These are phyloP conservation scores for Phrynosoma blainvillii DNA, from an alignment of 2,113 vertebrate species.

Conservation along the genomic window DNA sequence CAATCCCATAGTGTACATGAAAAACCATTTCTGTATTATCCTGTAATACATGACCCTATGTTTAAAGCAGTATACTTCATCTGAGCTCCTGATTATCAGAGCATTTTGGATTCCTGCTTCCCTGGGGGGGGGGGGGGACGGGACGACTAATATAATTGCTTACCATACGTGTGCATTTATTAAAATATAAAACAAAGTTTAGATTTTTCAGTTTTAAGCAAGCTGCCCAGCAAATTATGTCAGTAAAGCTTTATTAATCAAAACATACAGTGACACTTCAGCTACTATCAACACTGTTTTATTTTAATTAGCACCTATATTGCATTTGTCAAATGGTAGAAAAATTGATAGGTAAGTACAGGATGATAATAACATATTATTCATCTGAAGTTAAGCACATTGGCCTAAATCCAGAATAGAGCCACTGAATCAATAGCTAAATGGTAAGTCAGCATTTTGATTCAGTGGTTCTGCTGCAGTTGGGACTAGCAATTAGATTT, in stretches of 20 bases:
- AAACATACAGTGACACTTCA: not conserved
- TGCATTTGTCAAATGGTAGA: not conserved
- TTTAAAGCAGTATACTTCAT: not conserved
- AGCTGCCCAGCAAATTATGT: not conserved
- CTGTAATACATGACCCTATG: not conserved
- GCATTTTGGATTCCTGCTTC: not conserved
- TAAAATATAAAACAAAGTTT: not conserved
- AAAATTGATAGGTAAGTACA: not conserved
- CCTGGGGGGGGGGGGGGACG: too few species aligned
- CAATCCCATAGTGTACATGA: not conserved
- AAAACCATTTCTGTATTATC: not conserved
- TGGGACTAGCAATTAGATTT: too few species aligned
- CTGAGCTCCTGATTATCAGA: not conserved
- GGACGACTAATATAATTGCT: not conserved
- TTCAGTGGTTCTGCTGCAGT: too few species aligned
- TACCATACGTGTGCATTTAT: not conserved
- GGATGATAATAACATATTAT: not conserved
- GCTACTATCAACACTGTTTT: not conserved
- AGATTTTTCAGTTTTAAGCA: not conserved
- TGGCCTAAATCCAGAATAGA: too few species aligned
- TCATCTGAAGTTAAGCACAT: not conserved
- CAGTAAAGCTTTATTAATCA: not conserved
- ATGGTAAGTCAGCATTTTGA: too few species aligned
- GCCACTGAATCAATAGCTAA: too few species aligned
- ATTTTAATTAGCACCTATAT: not conserved